Evolutionary conservation across 2,888 invertebrate species (phyloP), one percentile per base, ranked within the genome.

Genomic region (Raillietiella orientalis): DNA sequence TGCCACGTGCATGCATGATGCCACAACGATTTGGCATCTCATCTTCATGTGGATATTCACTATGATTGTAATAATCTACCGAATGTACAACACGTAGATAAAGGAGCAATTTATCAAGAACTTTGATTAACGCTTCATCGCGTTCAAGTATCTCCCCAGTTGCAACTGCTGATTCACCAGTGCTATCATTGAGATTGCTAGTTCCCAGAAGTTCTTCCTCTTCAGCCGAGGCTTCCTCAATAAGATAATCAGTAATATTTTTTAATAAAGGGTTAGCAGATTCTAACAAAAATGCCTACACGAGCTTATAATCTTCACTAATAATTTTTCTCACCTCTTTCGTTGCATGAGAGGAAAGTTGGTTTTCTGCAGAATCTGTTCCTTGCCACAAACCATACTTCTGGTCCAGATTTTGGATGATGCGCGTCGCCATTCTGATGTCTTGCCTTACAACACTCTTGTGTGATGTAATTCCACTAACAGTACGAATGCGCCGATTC

Each of bases 11-110:
- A 42, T 96, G 96, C 58, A 99, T 74, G 35, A 99, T 84, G 6
- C 93, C 93, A 47, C 93, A 87, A 19, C 87, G 59, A 47, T 96
- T 93, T 0, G 96, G 96, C 96, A 99, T 99, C 47, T 90, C 87
- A 45, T 99, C 96, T 47, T 99, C 96, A 39, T 87, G 84, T 0
- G 90, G 84, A 49, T 99, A 99, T 43, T 96, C 93, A 41, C 82
- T 84, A 41, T 84, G 84, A 50, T 90, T 90, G 51, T 99, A 99
- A 46, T 82, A 99, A 47, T 99, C 96, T 27, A 96, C 72, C 0
- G 93, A 93, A 47, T 99, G 90, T 2, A 99, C 96, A 23, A 96
- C 59, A 25, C 96, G 62, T 38, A 99, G 52, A 44, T 99, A 99
- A 26, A 93, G 46, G 25, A 99, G 62, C 30, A 99, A 58, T 24